A percentile compares a stretch with the other conserved stretches of the same genome.
Evolutionary conservation across 2,113 vertebrate genomes (phyloP).

Genomic region (Peromyscus maniculatus): DNA sequence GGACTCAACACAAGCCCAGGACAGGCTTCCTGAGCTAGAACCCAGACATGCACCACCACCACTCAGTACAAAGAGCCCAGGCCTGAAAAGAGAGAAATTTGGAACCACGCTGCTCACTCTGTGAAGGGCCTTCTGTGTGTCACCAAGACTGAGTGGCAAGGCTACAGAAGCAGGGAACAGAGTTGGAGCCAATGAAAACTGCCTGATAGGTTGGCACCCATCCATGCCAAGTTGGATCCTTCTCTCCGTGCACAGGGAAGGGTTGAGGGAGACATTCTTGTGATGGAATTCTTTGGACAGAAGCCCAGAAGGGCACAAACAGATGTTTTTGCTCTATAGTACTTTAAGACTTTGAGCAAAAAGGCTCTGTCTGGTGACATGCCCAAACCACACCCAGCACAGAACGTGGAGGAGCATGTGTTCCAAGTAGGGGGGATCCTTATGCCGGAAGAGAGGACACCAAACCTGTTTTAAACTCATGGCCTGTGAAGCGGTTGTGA

Average conservation of each 20-base stretch:
- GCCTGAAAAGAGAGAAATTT: neutral
- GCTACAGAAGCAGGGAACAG: neutral
- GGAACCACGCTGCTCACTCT: neutral
- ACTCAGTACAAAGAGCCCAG: neutral
- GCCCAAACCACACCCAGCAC: neutral
- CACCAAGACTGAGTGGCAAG: neutral
- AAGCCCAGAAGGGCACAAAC: conserved; percentile 14
- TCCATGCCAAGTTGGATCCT: neutral
- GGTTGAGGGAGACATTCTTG: neutral
- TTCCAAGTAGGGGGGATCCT: neutral
- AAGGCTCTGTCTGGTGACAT: neutral
- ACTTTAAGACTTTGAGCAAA: conserved; percentile 15
- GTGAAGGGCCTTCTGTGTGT: neutral
- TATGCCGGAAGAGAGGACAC: too few species aligned
- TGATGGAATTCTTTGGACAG: neutral
- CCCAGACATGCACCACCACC: neutral
- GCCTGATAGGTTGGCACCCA: neutral
- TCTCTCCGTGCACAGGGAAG: neutral
- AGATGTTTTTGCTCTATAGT: neutral
- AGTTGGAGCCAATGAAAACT: neutral
- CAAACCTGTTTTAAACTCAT: neutral
- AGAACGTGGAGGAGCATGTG: neutral
- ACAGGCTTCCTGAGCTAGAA: neutral
- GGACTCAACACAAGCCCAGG: neutral
- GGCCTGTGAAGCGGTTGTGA: neutral